phyloP scores from a whole-genome alignment of 2,797 vertebrate genomes.

The Malacoraja senta region DNA sequence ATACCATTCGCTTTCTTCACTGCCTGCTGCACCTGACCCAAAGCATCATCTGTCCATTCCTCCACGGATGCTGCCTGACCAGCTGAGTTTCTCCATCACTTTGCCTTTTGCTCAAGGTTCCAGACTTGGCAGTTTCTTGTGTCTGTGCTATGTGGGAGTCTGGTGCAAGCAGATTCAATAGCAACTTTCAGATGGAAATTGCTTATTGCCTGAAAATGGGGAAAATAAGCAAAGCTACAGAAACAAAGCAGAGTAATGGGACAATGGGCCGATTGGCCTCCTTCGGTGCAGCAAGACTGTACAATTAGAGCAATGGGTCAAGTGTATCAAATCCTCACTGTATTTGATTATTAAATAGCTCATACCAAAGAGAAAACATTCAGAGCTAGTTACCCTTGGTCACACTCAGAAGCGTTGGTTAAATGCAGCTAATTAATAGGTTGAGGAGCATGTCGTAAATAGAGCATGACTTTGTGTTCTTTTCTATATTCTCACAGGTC shows the following conservation, averaged over 20 bases:
- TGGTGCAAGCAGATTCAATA: neutral
- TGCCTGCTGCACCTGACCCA: too few relatives aligned
- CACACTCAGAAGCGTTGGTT: neutral
- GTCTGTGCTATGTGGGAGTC: neutral
- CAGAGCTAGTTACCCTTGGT: neutral
- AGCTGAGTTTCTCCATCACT: too few relatives aligned
- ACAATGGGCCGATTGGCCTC: neutral
- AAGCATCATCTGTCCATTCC: too few relatives aligned
- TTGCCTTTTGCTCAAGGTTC: too few relatives aligned
- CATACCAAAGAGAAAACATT: neutral
- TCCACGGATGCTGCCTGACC: too few relatives aligned
- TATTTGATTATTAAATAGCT: neutral
- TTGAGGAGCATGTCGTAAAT: neutral
- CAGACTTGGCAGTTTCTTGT: too few relatives aligned
- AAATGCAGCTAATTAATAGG: neutral
- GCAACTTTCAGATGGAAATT: neutral
- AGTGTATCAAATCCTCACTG: neutral
- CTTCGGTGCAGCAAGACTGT: neutral
- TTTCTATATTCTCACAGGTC: constrained; percentile 21
- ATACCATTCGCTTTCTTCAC: too few relatives aligned
- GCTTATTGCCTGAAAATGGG: neutral
- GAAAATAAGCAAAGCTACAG: neutral
- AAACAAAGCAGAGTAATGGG: neutral
- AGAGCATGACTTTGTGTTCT: constrained; percentile 13
- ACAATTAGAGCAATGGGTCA: neutral